Evolutionary conservation across 2,888 invertebrate genomes (phyloP).

Genomic region (Meandrusa payeni): DNA sequence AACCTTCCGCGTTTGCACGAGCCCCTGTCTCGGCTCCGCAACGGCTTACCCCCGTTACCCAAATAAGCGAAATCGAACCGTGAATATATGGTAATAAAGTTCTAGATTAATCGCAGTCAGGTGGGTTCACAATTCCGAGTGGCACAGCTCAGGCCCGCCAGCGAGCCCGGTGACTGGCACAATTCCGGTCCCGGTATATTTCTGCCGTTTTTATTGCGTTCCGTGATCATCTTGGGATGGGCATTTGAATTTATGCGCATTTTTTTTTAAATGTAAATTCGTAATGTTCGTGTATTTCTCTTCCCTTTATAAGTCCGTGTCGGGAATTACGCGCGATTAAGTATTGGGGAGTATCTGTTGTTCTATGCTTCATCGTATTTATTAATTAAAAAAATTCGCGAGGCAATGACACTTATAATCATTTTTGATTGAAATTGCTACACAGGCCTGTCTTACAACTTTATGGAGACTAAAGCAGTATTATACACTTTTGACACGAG

Average conservation of each 20-base stretch:
- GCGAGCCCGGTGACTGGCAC: slow-evolving; percentile 74
- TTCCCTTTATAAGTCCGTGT: slow-evolving; percentile 7
- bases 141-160: slow-evolving; percentile 55
- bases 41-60: slow-evolving; percentile 34
- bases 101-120: slow-evolving; percentile 46
- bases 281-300: slow-evolving; percentile 3
- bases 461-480: too few relatives aligned
- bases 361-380: too few relatives aligned
- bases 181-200: slow-evolving; percentile 70
- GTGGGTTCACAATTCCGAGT: slow-evolving; percentile 70
- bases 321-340: slow-evolving; percentile 7
- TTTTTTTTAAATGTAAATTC: slow-evolving; percentile 14
- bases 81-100: slow-evolving; percentile 52
- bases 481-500: too few relatives aligned
- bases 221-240: slow-evolving; percentile 43
- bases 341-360: not conserved
- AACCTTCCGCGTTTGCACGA: slow-evolving; percentile 72
- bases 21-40: slow-evolving; percentile 35
- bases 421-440: too few relatives aligned
- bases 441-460: too few relatives aligned
- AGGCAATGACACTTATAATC: too few relatives aligned
- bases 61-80: slow-evolving; percentile 48
- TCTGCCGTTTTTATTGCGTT: slow-evolving; percentile 71
- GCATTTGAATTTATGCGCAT: slow-evolving; percentile 23
- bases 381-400: too few relatives aligned